phyloP scores from a whole-genome alignment of 1,140 invertebrate genomes.

The Formica selysi region DNA sequence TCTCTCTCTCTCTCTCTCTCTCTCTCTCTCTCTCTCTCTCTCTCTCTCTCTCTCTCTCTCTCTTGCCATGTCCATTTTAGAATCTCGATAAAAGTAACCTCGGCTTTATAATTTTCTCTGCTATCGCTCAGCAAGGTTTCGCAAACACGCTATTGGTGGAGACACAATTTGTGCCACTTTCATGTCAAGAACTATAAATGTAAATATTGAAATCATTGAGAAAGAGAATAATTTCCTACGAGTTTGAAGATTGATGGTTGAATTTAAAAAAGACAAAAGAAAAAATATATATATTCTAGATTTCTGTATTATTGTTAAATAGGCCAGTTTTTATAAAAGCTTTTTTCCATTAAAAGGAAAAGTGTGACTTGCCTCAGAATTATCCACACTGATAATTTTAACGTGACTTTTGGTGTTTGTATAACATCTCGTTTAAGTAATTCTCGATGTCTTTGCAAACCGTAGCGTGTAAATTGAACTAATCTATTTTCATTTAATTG shows the following conservation, averaged over 20 bases:
- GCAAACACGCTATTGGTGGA: background rate
- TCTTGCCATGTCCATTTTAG: background rate
- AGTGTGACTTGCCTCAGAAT: background rate
- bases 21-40: background rate
- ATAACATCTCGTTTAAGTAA: background rate
- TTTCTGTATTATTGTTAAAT: conserved; percentile 3
- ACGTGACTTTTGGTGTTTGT: background rate
- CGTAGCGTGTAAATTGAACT: conserved; percentile 30
- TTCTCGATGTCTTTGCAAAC: conserved; percentile 18
- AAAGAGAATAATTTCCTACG: background rate
- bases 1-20: too few species aligned
- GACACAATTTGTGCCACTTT: background rate
- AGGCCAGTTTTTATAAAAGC: background rate
- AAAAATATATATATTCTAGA: background rate
- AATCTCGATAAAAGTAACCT: background rate
- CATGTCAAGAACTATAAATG: conserved; percentile 9
- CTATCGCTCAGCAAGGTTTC: background rate
- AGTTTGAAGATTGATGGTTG: background rate
- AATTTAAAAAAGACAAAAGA: background rate
- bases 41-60: background rate
- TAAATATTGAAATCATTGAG: conserved; percentile 1
- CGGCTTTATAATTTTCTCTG: background rate
- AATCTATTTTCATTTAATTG: too few species aligned
- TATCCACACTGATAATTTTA: conserved; percentile 31
- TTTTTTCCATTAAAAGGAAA: background rate